Percentiles rank a stretch among this genome's conserved stretches.
phyloP scores from a whole-genome alignment of 2,113 vertebrate species.

The Oreocharis arfaki region DNA sequence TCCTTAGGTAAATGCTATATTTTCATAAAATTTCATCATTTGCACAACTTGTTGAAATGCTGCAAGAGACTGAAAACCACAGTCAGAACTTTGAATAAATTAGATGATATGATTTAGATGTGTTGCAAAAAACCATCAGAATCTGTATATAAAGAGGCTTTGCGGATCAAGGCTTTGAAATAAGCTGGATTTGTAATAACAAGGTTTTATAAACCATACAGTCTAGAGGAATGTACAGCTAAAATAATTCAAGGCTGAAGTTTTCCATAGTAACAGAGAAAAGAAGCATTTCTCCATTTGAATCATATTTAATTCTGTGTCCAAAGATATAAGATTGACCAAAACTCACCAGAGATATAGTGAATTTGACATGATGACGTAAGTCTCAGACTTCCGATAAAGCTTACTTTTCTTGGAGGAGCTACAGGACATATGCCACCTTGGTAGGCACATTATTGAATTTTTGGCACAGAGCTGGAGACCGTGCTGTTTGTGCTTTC shows the following conservation, averaged over 20 bases:
- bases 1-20: background rate
- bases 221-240: background rate
- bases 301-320: background rate
- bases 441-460: background rate
- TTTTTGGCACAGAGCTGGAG: background rate
- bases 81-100: slow-evolving; percentile 45
- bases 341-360: background rate
- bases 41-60: slow-evolving; percentile 31
- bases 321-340: background rate
- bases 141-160: slow-evolving; percentile 50
- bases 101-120: slow-evolving; percentile 24
- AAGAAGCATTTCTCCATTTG: background rate
- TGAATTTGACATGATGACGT: background rate
- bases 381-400: background rate
- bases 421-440: background rate
- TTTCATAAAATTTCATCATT: slow-evolving; percentile 3
- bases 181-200: slow-evolving; percentile 59
- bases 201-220: slow-evolving; percentile 41
- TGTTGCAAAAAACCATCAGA: slow-evolving; percentile 4
- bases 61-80: background rate
- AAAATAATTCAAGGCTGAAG: slow-evolving; percentile 7
- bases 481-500: background rate
- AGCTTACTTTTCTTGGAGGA: background rate
- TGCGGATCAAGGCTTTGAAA: slow-evolving; percentile 39
- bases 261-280: background rate